Evolutionary conservation across 2,797 vertebrate species (phyloP).

Genomic region (Toxotes lorentzi): DNA sequence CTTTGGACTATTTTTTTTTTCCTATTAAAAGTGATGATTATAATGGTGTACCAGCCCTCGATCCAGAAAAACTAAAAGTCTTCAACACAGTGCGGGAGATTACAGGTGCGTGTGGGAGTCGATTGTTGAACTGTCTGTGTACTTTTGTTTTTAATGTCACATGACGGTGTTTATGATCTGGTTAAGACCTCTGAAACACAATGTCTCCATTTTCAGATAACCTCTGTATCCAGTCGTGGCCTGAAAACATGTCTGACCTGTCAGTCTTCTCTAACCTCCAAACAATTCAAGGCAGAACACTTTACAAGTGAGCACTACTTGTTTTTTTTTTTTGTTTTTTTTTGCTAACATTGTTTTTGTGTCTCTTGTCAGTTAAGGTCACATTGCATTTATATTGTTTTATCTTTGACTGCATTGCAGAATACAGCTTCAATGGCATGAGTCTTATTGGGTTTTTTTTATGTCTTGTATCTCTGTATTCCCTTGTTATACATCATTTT

Average conservation of each 20-base stretch:
- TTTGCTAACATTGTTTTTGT: conserved; percentile 21
- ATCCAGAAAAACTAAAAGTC: conserved; percentile 93
- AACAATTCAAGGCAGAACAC: conserved; percentile 84
- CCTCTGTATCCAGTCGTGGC: conserved; percentile 90
- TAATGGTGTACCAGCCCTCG: conserved; percentile 88
- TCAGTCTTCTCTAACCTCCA: conserved; percentile 88
- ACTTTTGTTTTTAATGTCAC: background rate
- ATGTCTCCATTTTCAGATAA: conserved; percentile 87
- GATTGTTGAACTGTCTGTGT: background rate
- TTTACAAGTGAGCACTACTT: conserved; percentile 78
- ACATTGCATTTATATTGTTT: conserved; percentile 14
- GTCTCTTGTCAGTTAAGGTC: background rate
- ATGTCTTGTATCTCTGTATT: conserved; percentile 54
- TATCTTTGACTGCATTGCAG: conserved; percentile 10
- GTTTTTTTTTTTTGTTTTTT: conserved; percentile 4
- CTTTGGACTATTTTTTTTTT: background rate
- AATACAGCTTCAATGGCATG: conserved; percentile 6
- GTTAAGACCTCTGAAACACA: conserved; percentile 17
- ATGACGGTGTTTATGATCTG: conserved; percentile 16
- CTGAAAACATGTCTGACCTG: conserved; percentile 87
- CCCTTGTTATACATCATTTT: conserved; percentile 32
- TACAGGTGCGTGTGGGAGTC: conserved; percentile 84
- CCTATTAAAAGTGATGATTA: conserved; percentile 75
- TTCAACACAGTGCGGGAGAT: conserved; percentile 94
- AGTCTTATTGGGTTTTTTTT: conserved; percentile 49